Evolutionary conservation across 2,113 vertebrate species (phyloP).

Genomic region (Helogale parvula): DNA sequence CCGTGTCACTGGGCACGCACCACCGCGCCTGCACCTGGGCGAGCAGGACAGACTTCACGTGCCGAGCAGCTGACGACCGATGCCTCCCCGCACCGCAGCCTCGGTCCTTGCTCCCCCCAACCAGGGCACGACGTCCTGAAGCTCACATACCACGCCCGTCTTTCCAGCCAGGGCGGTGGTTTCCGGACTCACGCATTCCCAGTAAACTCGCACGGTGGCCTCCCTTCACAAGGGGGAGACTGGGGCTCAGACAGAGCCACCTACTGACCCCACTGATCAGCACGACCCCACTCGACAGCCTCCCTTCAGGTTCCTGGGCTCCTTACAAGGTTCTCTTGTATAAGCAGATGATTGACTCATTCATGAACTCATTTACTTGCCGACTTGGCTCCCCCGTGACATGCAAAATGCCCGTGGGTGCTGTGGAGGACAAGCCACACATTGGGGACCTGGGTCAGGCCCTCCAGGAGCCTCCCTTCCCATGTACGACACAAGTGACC

Average conservation of each 20-base stretch:
- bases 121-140: rapidly evolving
- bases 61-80: not conserved
- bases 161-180: not conserved
- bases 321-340: not conserved
- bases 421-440: not conserved
- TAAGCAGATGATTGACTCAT: not conserved
- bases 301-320: not conserved
- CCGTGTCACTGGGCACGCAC: rapidly evolving
- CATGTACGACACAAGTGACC: rapidly evolving
- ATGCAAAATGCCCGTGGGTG: too few relatives aligned
- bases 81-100: not conserved
- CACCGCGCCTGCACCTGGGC: too few relatives aligned
- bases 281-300: not conserved
- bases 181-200: not conserved
- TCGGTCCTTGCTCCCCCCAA: rapidly evolving
- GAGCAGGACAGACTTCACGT: rapidly evolving
- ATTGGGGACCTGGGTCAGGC: rapidly evolving
- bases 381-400: not conserved
- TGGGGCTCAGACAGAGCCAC: not conserved
- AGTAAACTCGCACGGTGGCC: too few relatives aligned
- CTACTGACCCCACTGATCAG: not conserved
- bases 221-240: not conserved
- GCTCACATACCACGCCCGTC: rapidly evolving
- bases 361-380: not conserved
- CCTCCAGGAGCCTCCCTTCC: not conserved